Base-by-base conservation (phyloP, 2,888 invertebrate species). In the Sycophila texana region DNA sequence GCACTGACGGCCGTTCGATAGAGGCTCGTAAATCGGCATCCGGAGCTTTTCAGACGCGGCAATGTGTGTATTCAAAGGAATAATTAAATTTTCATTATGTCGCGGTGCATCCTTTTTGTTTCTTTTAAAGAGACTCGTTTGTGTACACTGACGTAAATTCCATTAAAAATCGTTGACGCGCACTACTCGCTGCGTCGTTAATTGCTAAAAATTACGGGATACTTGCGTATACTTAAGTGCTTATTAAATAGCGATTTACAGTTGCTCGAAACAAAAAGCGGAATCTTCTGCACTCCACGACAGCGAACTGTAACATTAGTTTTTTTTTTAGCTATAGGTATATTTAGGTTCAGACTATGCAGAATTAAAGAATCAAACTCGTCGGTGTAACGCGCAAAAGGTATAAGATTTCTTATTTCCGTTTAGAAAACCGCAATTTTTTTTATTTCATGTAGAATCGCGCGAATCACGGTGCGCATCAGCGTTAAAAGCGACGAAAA, bases 41-140 rank as follows among this genome's bases (percentile, higher is more conserved):
- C 30, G 66, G 20, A 22, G 1, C 13, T 16, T 13, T 20, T 26
- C 2, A 10, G 70, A 60, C 51, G 49, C 39, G n/a, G 20, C 16
- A 4, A 20, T 55, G 16, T 30, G 18, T 66, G 66, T 71, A 72
- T 66, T 66, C 65, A 77, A 70, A 4, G 18, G 39, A 39, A 67
- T 72, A 77, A 77, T 77, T 72, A 72, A 72, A 72, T 72, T 77
- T 77, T 77, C 77, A 53, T 77, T 72, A 77, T 51, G 63, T 30
- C 53, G 18, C 55, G 20, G n/a, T 18, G 26, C 0, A 0, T 4
- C 5, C 26, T 76, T 70, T 61, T 63, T 55, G 55, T 61, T 53
- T 60, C 14, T 20, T 60, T 67, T 51, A 49, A 5, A 39, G n/a
- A 39, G 18, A 20, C 0, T 53, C 14, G 66, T 13, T 16, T 12